phyloP scores from a whole-genome alignment of 2,113 vertebrate species.

The Onychostoma macrolepis region DNA sequence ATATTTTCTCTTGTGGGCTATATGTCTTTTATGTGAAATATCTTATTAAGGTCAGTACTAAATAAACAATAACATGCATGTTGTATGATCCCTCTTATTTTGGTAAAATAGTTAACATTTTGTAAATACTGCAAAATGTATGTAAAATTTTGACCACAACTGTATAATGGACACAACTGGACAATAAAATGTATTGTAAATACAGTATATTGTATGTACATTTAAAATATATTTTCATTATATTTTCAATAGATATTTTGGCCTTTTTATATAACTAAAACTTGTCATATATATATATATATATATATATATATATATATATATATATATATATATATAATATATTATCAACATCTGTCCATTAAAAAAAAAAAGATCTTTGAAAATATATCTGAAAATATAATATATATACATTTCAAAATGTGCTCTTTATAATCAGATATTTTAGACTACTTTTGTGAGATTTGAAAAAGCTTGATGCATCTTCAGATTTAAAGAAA shows the following conservation, averaged over 20 bases:
- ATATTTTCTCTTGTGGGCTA: not conserved
- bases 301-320: no score
- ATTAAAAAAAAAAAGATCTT: not conserved
- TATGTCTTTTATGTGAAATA: not conserved
- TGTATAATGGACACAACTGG: not conserved
- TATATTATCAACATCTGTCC: not conserved
- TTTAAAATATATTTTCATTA: constrained; percentile 2
- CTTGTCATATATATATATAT: not conserved
- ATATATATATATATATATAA: not conserved
- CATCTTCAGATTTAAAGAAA: not conserved
- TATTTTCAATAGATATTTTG: no score
- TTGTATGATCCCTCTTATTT: no score
- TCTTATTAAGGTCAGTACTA: no score
- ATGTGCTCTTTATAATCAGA: not conserved
- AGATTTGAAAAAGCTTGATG: not conserved
- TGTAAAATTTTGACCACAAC: no score
- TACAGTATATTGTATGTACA: not conserved
- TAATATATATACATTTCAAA: not conserved
- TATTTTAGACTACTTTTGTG: not conserved
- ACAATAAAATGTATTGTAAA: not conserved
- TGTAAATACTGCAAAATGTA: no score
- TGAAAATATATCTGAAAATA: not conserved
- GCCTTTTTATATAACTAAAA: not conserved
- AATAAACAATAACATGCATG: no score
- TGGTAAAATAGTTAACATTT: no score